A percentile compares a stretch with the other conserved stretches of the same genome.
Evolutionary conservation across 2,797 vertebrate species (phyloP).

Genomic region (Eidolon dupreanum): DNA sequence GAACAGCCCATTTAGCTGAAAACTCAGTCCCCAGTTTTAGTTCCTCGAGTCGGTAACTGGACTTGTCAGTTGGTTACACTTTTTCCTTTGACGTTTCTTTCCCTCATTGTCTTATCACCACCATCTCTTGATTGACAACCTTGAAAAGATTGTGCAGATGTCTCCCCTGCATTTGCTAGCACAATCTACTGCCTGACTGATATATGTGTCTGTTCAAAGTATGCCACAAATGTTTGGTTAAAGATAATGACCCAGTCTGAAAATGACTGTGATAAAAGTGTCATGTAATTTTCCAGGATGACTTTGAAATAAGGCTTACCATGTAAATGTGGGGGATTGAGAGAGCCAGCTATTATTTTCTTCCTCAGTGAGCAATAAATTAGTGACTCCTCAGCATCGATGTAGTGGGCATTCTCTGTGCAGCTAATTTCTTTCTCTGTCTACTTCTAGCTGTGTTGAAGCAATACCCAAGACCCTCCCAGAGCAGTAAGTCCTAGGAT

Average conservation of each 20-base stretch:
- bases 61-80: slow-evolving; percentile 40
- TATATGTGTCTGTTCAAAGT: slow-evolving; percentile 73
- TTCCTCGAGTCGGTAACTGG: slow-evolving; percentile 38
- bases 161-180: slow-evolving; percentile 70
- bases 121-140: slow-evolving; percentile 69
- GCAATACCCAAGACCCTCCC: not conserved
- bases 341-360: slow-evolving; percentile 47
- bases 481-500: not conserved
- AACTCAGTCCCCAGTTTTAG: not conserved
- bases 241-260: slow-evolving; percentile 79
- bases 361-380: slow-evolving; percentile 64
- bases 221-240: slow-evolving; percentile 78
- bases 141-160: not conserved
- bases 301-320: slow-evolving; percentile 78
- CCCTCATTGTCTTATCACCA: slow-evolving; percentile 61
- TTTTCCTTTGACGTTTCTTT: slow-evolving; percentile 61
- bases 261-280: slow-evolving; percentile 81
- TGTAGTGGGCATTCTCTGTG: not conserved
- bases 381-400: not conserved
- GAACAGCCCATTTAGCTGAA: not conserved
- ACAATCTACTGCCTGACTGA: slow-evolving; percentile 67
- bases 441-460: not conserved
- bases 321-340: slow-evolving; percentile 66
- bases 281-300: slow-evolving; percentile 81
- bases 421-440: slow-evolving; percentile 38